Base-by-base conservation (phyloP, 2,113 vertebrate genomes). In the Dascyllus trimaculatus region DNA sequence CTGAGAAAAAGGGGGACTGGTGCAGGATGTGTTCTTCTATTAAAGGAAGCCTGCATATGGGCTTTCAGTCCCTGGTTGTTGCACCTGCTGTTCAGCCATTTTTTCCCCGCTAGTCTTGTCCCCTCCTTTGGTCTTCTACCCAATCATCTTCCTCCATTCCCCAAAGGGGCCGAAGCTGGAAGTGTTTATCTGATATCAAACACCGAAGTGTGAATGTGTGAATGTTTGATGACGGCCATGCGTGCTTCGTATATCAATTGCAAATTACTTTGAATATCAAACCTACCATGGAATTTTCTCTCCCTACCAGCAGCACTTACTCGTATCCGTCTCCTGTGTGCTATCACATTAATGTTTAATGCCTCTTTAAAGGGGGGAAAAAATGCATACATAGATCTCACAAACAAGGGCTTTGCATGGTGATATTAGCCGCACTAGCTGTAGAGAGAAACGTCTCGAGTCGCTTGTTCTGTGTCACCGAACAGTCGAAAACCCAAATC, bases 191-290 rank as follows among this genome's bases (percentile, higher is more conserved):
- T 2, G 19, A 60, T 86, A 71, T 84, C 71, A 63, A 68, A 67
- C 35, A 10, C 35, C 40, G 43, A 76, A 69, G 75, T 49, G 71
- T 46, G 69, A 82, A 82, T 59, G 62, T 19, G 68, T 49, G 66
- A 66, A 49, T 71, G 58, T 77, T 77, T 64, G 64, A 85, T 74
- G 75, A 67, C 26, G 3, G 48, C 26, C 57, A 25, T 2, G 1
- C 48, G 22, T 22, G 62, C 53, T 52, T 70, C 70, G 84, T 73
- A 81, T 77, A 74, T 81, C 67, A 78, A 51, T 69, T 2, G 40
- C n/a, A 54, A 62, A 62, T 71, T 71, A 54, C 61, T 63, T 66
- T 48, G 51, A 71, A 71, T 64, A 24, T 71, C 46, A 22, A 49
- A 79, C 63, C 61, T 3, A 11, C 19, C 26, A 10, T 11, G 18